phyloP scores from a whole-genome alignment of 2,888 invertebrate genomes.

The Agrilus mali region DNA sequence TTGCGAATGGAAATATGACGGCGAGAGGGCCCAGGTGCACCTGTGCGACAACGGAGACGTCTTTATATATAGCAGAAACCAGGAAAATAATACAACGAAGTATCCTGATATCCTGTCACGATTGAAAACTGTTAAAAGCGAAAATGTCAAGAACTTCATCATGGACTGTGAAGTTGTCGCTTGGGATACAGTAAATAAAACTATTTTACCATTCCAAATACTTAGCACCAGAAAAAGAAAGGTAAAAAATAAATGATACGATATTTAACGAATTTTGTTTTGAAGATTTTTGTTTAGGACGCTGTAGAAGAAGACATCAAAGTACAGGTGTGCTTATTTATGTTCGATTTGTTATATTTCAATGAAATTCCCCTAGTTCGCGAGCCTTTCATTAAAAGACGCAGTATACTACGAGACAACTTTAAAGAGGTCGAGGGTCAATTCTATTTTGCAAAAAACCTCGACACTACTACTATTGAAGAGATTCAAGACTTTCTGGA shows the following conservation, averaged over 20 bases:
- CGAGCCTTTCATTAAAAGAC: slow-evolving; percentile 59
- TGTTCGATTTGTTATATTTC: slow-evolving; percentile 89
- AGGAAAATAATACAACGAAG: slow-evolving; percentile 86
- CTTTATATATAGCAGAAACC: slow-evolving; percentile 87
- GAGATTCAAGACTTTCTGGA: slow-evolving; percentile 90
- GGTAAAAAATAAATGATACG: slow-evolving; percentile 38
- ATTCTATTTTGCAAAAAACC: slow-evolving; percentile 76
- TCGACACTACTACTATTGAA: slow-evolving; percentile 76
- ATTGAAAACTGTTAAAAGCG: slow-evolving; percentile 44
- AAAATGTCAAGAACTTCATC: slow-evolving; percentile 65
- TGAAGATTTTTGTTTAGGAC: slow-evolving; percentile 39
- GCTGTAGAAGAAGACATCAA: slow-evolving; percentile 63
- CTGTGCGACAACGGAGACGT: slow-evolving; percentile 52
- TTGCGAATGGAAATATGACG: slow-evolving; percentile 99
- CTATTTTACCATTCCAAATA: slow-evolving; percentile 93
- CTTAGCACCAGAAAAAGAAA: slow-evolving; percentile 92
- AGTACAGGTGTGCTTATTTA: slow-evolving; percentile 78
- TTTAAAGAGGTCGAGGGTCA: slow-evolving; percentile 63
- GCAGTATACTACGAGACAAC: slow-evolving; percentile 57
- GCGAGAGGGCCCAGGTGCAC: slow-evolving; percentile 95
- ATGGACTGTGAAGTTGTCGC: slow-evolving; percentile 96
- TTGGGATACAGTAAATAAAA: slow-evolving; percentile 76
- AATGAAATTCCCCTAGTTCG: slow-evolving; percentile 79
- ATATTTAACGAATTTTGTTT: not conserved
- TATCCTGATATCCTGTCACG: slow-evolving; percentile 87